Percentiles rank a stretch among this genome's conserved stretches.
Conservation (phyloP, 1,140 invertebrate species). For the Camponotus pennsylvanicus region DNA sequence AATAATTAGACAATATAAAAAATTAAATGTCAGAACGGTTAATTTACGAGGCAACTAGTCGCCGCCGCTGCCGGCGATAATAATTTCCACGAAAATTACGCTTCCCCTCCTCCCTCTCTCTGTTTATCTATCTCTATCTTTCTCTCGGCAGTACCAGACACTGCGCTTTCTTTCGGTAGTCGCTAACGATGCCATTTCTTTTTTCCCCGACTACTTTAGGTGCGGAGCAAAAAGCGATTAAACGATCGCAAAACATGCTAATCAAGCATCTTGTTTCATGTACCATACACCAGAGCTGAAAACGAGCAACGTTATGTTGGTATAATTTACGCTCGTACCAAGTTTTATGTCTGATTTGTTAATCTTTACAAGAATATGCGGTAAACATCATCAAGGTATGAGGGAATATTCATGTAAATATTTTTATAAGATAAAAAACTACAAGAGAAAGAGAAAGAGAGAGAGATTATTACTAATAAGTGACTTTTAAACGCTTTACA, state of each 20-base stretch:
- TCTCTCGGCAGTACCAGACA: neutral
- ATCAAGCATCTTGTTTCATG: neutral
- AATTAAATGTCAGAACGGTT: slow-evolving; percentile 29
- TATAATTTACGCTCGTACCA: slow-evolving; percentile 1
- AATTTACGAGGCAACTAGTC: slow-evolving; percentile 63
- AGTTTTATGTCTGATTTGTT: slow-evolving; percentile 7
- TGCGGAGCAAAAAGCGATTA: slow-evolving; percentile 25
- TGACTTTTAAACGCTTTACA: neutral
- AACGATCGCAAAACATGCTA: slow-evolving; percentile 38
- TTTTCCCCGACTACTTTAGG: slow-evolving; percentile 63
- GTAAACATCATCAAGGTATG: neutral
- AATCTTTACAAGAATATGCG: neutral
- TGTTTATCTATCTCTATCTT: too few species aligned
- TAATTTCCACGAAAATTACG: slow-evolving; percentile 71
- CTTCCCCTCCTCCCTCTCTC: neutral
- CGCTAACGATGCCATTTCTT: slow-evolving; percentile 57
- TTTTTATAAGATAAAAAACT: neutral
- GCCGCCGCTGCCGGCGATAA: slow-evolving; percentile 55
- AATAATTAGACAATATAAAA: slow-evolving; percentile 67
- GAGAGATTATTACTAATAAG: neutral
- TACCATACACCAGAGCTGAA: neutral
- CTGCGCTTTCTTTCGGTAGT: slow-evolving; percentile 55
- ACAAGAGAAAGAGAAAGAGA: neutral
- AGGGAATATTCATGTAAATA: neutral
- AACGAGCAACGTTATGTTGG: neutral